Conservation (phyloP, 2,797 vertebrate genomes). For the Avahi laniger region DNA sequence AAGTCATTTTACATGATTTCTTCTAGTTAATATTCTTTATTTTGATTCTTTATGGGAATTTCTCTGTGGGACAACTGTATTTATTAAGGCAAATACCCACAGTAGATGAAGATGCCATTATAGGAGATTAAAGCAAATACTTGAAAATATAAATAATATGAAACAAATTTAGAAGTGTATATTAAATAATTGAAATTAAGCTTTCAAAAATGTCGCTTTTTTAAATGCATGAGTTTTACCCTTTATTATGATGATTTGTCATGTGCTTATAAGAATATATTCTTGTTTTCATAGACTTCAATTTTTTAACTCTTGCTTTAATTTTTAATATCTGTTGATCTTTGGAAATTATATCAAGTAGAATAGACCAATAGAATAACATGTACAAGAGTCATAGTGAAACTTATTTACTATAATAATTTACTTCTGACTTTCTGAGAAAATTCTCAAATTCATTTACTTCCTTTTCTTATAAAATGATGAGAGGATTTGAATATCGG, state of each 20-base stretch:
- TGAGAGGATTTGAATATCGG: neutral
- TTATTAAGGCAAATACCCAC: neutral
- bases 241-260: neutral
- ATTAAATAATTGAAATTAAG: neutral
- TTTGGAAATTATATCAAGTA: neutral
- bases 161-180: neutral
- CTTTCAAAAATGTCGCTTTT: neutral
- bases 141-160: neutral
- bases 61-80: neutral
- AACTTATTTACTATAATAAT: neutral
- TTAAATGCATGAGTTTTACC: neutral
- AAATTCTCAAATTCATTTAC: neutral
- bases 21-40: neutral
- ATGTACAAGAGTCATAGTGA: neutral
- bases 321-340: neutral
- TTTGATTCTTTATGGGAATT: neutral
- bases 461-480: constrained; percentile 6
- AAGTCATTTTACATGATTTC: neutral
- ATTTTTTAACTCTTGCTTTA: neutral
- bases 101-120: neutral
- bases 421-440: neutral
- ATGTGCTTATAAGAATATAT: neutral
- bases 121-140: neutral
- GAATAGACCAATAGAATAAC: neutral
- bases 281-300: neutral